Base-by-base conservation (phyloP, 1,140 invertebrate genomes). In the Cheumatopsyche charites region DNA sequence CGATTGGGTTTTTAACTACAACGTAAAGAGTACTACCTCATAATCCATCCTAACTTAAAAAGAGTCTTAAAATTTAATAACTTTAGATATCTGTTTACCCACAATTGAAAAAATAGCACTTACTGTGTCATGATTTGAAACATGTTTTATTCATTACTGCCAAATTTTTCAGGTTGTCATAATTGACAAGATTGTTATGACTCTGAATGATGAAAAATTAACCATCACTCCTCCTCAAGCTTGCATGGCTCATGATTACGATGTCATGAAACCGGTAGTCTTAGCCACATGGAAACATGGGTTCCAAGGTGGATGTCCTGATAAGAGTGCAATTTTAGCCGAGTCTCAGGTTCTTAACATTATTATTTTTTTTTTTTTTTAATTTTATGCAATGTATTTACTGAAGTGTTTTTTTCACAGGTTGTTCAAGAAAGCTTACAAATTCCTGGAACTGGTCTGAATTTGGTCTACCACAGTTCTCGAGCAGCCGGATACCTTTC, bases 271-370 rank as follows among this genome's bases (percentile, higher is more conserved):
- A 79, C 96, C 96, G 0, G 92, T 97, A 0, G 95, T 97, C 0
- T 81, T 97, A 29, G 95, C 95, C 9, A 97, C 95, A 0, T 98
- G 96, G 96, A 96, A 97, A 79, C 94, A 96, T 79, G 95, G 95
- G 23, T 98, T 97, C 82, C 95, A 98, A 78, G 96, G 95, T 6
- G 93, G 94, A 0, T 98, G 95, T 82, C 94, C 95, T 0, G 94
- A 96, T 78, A 92, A 92, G 77, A 93, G 91, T 77, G 94, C 94
- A 25, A 95, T 98, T 71, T 87, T 98, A 41, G 94, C 95, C 0
- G 96, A 98, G 79, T 97, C 95, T 17, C 95, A 97, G 86, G 92
- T 90, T n/a, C n/a, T n/a, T n/a, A 78, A 36, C 29, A 36, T 4
- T n/a, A n/a, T n/a, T 73, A 74, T 19, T 52, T 25, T 25, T 6